Evolutionary conservation across 2,888 invertebrate species (phyloP), one percentile per base, ranked within the genome.

Genomic region (Odontothrips loti): DNA sequence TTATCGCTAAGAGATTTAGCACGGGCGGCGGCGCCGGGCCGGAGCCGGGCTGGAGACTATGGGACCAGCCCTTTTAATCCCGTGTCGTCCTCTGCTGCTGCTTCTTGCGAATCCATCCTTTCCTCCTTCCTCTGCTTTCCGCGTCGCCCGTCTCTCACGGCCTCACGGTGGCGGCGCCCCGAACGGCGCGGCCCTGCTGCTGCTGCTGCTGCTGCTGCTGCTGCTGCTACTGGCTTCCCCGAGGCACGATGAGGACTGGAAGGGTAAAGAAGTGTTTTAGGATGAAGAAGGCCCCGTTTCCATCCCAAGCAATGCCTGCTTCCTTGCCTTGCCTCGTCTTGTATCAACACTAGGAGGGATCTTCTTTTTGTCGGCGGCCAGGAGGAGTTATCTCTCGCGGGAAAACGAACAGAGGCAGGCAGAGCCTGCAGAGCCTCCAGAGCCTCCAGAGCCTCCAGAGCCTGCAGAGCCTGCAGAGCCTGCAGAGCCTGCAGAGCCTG

Each of bases 1-100:
- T 75, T 75, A 75, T 75, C 68, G 68, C 68, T 75, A 75, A 75
- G 68, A 75, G 68, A 75, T 75, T 75, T 75, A 75, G 68, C 68
- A 17, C 58, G 58, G 58, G 15, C 58, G 20, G n/a, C 58, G 58
- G 58, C n/a, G n/a, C 15, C 58, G 20, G 17, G 51, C 51, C 20
- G 58, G 58, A 58, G 58, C 58, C 15, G 34, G 34, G 51, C 51
- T 10, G 51, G 51, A 58, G n/a, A n/a, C 58, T 58, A 43, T 58
- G 68, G 27, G 68, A 12, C 58, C 58, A 20, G 58, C 27, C 23
- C 68, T 75, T 75, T 75, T 75, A 75, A 75, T 75, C 68, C 68
- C 68, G 68, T 27, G 68, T 75, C 58, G 58, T 58, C 58, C 58
- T 58, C 34, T 6, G 34, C 34, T 43, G 34, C 34, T 58, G 58